Conservation (phyloP, 2,113 vertebrate genomes). For the Sialia sialis region DNA sequence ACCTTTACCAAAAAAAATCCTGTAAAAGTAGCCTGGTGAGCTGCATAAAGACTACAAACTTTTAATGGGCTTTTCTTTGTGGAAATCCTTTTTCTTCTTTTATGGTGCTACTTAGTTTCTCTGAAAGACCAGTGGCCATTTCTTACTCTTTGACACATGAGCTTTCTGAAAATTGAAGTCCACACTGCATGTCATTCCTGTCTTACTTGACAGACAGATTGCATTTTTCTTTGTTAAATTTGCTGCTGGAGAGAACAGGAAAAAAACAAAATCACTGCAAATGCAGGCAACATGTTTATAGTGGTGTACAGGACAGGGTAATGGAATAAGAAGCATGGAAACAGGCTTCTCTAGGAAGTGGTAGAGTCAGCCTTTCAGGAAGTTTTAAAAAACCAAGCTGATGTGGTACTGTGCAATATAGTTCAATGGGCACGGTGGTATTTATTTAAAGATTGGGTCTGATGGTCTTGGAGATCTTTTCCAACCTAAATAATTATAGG, state of each 20-base stretch:
- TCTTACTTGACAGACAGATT: not conserved
- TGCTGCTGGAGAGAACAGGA: not conserved
- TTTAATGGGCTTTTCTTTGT: not conserved
- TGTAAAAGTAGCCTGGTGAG: not conserved
- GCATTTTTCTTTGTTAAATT: not conserved
- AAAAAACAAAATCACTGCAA: not conserved
- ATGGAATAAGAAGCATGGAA: not conserved
- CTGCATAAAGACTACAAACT: not conserved
- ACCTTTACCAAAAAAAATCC: not conserved
- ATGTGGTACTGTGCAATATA: fast-evolving
- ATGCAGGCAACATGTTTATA: not conserved
- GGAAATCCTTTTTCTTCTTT: not conserved
- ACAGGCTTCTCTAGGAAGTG: not conserved
- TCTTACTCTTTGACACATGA: not conserved
- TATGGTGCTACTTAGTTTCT: not conserved
- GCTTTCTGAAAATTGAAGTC: not conserved
- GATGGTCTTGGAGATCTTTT: not conserved
- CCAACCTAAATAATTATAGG: not conserved
- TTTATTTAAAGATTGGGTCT: not conserved
- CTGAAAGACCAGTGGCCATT: not conserved
- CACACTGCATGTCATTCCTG: not conserved
- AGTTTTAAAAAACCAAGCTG: not conserved
- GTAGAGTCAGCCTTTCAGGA: not conserved
- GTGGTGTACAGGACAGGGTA: not conserved
- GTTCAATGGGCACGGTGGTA: not conserved